Conservation (phyloP, 2,797 vertebrate genomes). For the Spinibarbus caldwelli region DNA sequence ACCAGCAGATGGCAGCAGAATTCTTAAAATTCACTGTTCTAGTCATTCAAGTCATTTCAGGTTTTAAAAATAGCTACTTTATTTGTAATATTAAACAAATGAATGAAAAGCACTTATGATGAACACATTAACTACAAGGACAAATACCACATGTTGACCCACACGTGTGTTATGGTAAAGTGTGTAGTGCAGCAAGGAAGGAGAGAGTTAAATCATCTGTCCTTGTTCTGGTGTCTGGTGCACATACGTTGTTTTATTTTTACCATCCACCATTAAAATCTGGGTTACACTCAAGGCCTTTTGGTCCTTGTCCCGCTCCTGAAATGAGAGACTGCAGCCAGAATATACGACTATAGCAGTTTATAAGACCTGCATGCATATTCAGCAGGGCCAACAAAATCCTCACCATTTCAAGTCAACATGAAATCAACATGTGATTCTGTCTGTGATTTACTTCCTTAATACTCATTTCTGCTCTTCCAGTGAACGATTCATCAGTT, state of each 20-base stretch:
- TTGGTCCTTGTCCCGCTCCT: slow-evolving; percentile 64
- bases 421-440: background rate
- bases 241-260: slow-evolving; percentile 81
- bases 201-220: slow-evolving; percentile 79
- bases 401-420: too few species aligned
- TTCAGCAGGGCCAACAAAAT: background rate
- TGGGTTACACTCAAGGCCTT: slow-evolving; percentile 70
- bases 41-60: slow-evolving; percentile 38
- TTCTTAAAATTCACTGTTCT: slow-evolving; percentile 53
- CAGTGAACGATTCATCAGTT: background rate
- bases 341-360: background rate
- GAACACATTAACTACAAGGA: background rate
- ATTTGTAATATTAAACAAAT: background rate
- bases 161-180: background rate
- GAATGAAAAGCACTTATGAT: slow-evolving; percentile 47
- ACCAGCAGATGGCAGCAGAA: slow-evolving; percentile 78
- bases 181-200: slow-evolving; percentile 72
- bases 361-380: background rate
- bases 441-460: background rate
- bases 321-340: slow-evolving; percentile 52
- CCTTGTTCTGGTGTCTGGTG: slow-evolving; percentile 78
- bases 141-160: background rate
- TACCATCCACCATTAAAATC: slow-evolving; percentile 71
- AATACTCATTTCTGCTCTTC: background rate
- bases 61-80: background rate